Base-by-base conservation (phyloP, 2,113 vertebrate species). In the Thunnus thynnus region DNA sequence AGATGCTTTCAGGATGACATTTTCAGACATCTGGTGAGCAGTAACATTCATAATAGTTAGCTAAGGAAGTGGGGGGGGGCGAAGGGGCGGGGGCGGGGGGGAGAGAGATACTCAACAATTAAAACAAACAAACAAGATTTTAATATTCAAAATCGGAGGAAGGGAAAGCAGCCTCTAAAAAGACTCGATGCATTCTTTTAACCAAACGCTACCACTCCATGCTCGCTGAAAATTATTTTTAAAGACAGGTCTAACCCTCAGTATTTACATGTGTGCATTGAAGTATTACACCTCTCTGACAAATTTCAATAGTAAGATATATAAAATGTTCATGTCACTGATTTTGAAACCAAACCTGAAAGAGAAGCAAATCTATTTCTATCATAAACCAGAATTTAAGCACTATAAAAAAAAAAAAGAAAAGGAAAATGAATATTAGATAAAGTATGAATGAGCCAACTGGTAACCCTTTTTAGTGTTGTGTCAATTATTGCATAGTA, bases 401-500 rank as follows among this genome's bases (percentile, higher is more conserved):
- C 67, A 74, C n/a, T 65, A 76, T 47, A 57, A 82, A 60, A 62
- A 8, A 11, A 17, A 52, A 8, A 36, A 36, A 36, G 5, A 36
- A 8, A 41, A 81, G 30, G 18, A 69, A 84, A 62, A 54, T 32
- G 10, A 62, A 54, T 46, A 78, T 62, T 8, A 32, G 50, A 74
- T 82, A 88, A 72, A 82, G 71, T 63, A 84, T 14, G 16, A 83
- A 80, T 20, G 76, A 76, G 54, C 64, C 41, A 48, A 64, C 75
- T 14, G 20, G 57, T 62, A 78, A 77, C 62, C 66, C 30, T 78
- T 85, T 86, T 87, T 83, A 80, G 76, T 88, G 78, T 90, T 41
- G 36, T 67, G 65, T 89, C 83, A 86, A 84, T 90, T 77, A 87
- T 93, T 95, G 94, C 94, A 95, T 95, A 94, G 92, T 89, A 89